Conservation (phyloP, 2,888 invertebrate species). For the Ichneumoninae sp. region DNA sequence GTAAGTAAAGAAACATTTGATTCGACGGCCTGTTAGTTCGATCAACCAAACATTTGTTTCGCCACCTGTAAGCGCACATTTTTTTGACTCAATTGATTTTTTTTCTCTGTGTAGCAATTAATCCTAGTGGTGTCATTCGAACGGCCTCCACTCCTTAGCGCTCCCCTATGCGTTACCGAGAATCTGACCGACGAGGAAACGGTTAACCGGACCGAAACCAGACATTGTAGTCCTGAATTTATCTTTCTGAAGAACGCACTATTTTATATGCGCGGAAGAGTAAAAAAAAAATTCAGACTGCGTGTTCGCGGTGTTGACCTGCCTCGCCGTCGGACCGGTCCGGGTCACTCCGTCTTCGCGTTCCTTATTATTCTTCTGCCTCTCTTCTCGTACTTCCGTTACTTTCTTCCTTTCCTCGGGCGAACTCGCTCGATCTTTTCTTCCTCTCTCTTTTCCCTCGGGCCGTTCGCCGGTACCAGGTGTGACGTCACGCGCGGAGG, state of each 20-base stretch:
- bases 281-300: conserved; percentile 11
- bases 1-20: no score
- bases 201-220: conserved; percentile 12
- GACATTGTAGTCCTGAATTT: conserved; percentile 26
- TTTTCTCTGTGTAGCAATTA: no score
- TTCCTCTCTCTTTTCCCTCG: conserved; percentile 55
- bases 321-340: conserved; percentile 40
- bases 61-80: no score
- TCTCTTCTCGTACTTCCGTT: conserved; percentile 23
- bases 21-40: no score
- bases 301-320: conserved; percentile 41
- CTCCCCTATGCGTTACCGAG: conserved; percentile 18
- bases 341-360: conserved; percentile 40
- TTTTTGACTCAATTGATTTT: no score
- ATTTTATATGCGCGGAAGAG: background rate
- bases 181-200: background rate
- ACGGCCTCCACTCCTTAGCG: background rate
- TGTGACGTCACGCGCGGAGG: conserved; percentile 70
- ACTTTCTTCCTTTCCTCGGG: conserved; percentile 34
- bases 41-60: no score
- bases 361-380: conserved; percentile 37
- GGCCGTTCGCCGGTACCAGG: conserved; percentile 50
- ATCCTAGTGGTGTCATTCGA: no score
- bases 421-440: conserved; percentile 27
- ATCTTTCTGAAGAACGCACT: conserved; percentile 23